Base-by-base conservation (phyloP, 2,113 vertebrate genomes). In the Leucopsar rothschildi region DNA sequence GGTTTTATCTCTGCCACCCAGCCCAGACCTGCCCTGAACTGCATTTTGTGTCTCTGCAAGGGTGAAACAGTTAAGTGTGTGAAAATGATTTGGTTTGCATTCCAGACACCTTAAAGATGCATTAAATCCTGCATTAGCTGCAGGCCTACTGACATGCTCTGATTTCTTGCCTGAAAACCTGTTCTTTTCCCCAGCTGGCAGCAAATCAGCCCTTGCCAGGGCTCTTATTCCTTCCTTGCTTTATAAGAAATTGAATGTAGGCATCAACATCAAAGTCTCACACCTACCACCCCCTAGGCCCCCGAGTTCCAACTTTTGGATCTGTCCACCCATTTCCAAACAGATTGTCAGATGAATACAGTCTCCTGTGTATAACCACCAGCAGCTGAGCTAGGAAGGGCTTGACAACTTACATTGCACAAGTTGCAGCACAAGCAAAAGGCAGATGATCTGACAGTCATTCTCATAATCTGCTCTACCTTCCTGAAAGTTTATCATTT, bases 231-330 rank as follows among this genome's bases (percentile, higher is more conserved):
- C 21, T 15, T 75, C 37, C 23, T 80, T 50, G 13, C 44, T 82
- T 90, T 50, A 4, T 29, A 60, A 77, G 6, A 61, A 80, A 66
- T 0, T 40, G 12, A 66, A 78, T 20, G 11, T 9, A 28, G 3
- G 20, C 6, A 90, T 57, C 70, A 60, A 16, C 47, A 93, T 20
- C 29, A 23, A 77, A 61, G 21, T 28, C 42, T 59, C 42, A 42
- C 0, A 0, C 18, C 15, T 33, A 60, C 17, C 9, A 50, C 5
- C 1, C 6, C 2, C 14, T 12, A n/a, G 11, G 3, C 4, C 24
- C 12, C 5, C 42, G 27, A 66, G n/a, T 21, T 83, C 35, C 42
- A 73, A 0, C 21, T 77, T 77, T 55, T 55, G 27, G 29, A 60
- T 31, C 23, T 31, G 16, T 49, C 20, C 33, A 63, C 11, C 14